phyloP scores from a whole-genome alignment of 2,797 vertebrate species.

The Fringilla coelebs region DNA sequence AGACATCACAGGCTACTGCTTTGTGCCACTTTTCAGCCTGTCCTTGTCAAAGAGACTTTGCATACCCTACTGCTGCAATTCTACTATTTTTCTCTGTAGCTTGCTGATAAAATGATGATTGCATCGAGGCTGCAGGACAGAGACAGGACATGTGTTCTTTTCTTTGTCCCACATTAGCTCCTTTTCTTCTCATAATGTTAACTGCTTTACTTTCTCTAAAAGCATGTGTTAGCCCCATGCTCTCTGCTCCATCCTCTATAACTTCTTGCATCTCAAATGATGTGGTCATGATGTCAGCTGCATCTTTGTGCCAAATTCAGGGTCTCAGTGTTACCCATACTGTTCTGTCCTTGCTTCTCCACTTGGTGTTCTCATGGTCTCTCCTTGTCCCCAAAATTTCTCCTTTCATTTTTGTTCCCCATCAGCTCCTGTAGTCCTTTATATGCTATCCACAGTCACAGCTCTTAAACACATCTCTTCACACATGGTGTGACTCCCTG shows the following conservation, averaged over 20 bases:
- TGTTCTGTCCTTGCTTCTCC: not conserved
- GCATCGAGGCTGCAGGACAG: not conserved
- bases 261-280: not conserved
- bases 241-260: not conserved
- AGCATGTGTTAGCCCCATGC: not conserved
- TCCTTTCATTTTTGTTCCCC: not conserved
- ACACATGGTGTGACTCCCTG: not conserved
- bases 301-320: not conserved
- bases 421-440: not conserved
- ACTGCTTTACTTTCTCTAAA: not conserved
- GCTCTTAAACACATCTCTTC: not conserved
- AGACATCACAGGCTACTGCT: not conserved
- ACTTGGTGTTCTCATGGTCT: not conserved
- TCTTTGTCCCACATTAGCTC: not conserved
- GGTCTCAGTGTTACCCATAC: too few relatives aligned
- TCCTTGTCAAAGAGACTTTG: not conserved
- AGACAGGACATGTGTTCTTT: not conserved
- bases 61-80: not conserved
- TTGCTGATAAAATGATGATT: not conserved
- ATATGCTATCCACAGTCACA: not conserved
- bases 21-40: not conserved
- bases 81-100: not conserved
- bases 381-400: not conserved
- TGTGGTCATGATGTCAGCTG: rapidly evolving
- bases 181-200: not conserved